These are phyloP conservation scores for Leptatherina wallacei DNA, from an alignment of 2,797 vertebrate species.

Conservation along the genomic window DNA sequence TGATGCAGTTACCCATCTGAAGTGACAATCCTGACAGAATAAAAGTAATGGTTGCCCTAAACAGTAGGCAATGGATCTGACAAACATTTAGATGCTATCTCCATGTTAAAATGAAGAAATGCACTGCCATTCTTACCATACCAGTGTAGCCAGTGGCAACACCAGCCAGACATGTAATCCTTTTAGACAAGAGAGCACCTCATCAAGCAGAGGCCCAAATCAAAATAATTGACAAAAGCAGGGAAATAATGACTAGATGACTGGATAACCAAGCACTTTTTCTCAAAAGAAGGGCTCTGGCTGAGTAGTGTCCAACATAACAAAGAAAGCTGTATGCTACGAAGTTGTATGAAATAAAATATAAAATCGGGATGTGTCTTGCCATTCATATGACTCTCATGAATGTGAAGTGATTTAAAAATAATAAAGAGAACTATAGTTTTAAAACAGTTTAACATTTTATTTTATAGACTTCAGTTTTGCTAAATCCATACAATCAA, in stretches of 20 bases:
- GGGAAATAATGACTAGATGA: slow-evolving; percentile 70
- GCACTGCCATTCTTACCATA: slow-evolving; percentile 66
- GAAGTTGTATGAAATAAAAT: neutral
- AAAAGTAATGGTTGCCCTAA: slow-evolving; percentile 81
- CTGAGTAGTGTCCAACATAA: slow-evolving; percentile 1
- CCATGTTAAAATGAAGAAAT: slow-evolving; percentile 81
- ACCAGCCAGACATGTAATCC: slow-evolving; percentile 83
- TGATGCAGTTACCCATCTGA: slow-evolving; percentile 76
- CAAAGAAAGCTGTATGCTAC: slow-evolving; percentile 2
- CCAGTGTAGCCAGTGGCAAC: slow-evolving; percentile 81
- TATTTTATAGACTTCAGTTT: neutral
- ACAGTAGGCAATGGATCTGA: slow-evolving; percentile 81
- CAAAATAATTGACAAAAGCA: slow-evolving; percentile 85
- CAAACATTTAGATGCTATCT: slow-evolving; percentile 87
- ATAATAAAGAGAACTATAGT: too few relatives aligned
- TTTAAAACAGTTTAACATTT: neutral
- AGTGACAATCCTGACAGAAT: slow-evolving; percentile 84
- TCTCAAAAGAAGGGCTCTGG: slow-evolving; percentile 18
- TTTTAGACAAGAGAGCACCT: slow-evolving; percentile 81
- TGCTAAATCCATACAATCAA: slow-evolving; percentile 30
- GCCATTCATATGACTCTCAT: neutral
- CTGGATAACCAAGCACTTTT: slow-evolving; percentile 43
- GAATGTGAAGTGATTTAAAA: neutral
- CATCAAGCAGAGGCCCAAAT: slow-evolving; percentile 84
- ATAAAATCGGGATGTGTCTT: neutral